Evolutionary conservation across 2,113 vertebrate species (phyloP).

Genomic region (Hippolais icterina): DNA sequence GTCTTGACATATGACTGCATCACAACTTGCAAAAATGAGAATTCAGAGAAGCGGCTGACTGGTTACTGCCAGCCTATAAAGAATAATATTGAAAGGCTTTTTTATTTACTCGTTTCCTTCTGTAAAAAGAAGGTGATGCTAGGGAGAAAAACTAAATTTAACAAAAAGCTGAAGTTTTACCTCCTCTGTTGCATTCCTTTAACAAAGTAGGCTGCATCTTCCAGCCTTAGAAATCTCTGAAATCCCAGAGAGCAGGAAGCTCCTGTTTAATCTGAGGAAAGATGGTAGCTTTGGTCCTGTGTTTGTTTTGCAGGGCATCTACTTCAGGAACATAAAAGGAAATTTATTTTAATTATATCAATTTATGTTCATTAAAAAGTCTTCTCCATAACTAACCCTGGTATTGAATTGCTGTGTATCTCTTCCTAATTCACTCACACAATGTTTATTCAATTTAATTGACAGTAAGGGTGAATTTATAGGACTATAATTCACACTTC

Average conservation of each 20-base stretch:
- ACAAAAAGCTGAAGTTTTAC: neutral
- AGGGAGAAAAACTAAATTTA: neutral
- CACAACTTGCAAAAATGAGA: neutral
- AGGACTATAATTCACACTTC: conserved; percentile 17
- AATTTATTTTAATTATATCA: conserved; percentile 45
- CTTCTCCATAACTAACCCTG: conserved; percentile 1
- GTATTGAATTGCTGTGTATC: conserved; percentile 46
- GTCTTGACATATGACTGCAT: neutral
- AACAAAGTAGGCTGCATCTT: neutral
- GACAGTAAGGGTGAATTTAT: conserved; percentile 33
- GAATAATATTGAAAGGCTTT: neutral
- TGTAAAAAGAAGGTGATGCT: neutral
- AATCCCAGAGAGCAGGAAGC: neutral
- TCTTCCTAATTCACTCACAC: conserved; percentile 36
- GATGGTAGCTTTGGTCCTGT: neutral
- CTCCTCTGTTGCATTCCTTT: neutral
- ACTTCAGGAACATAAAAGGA: neutral
- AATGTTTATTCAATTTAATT: conserved; percentile 60
- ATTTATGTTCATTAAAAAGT: conserved; percentile 45
- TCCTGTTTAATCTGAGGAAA: neutral
- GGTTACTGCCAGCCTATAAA: neutral
- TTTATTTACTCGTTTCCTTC: neutral
- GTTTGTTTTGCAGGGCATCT: neutral
- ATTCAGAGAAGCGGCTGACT: neutral
- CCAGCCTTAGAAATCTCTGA: neutral